Conservation (phyloP, 2,797 vertebrate genomes). For the Hirundo rustica region DNA sequence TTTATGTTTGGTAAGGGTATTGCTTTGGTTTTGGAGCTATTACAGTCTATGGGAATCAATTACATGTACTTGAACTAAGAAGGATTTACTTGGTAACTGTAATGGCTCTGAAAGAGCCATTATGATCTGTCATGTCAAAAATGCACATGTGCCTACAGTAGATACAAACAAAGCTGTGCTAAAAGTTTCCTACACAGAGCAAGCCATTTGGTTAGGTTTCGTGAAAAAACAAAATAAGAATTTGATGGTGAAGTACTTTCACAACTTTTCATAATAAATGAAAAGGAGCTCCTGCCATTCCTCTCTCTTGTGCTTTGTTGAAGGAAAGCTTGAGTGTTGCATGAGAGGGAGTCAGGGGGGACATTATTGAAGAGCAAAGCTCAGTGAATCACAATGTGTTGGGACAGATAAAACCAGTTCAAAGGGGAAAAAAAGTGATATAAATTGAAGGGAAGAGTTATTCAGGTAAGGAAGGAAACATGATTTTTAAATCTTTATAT, state of each 20-base stretch:
- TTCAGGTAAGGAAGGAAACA: not conserved
- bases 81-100: conserved; percentile 78
- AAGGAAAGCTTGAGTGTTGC: not conserved
- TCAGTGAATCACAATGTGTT: not conserved
- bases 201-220: not conserved
- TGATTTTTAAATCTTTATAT: not conserved
- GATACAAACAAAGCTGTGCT: conserved; percentile 29
- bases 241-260: not conserved
- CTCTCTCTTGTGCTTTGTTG: not conserved
- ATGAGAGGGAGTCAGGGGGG: not conserved
- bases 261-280: conserved; percentile 21
- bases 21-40: conserved; percentile 76
- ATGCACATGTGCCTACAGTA: conserved; percentile 23
- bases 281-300: not conserved
- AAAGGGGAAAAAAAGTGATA: not conserved
- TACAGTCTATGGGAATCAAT: conserved; percentile 77
- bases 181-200: conserved; percentile 28
- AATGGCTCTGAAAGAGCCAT: conserved; percentile 76
- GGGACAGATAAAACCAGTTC: not conserved
- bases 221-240: not conserved
- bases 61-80: conserved; percentile 75
- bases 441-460: not conserved
- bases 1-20: conserved; percentile 73
- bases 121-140: conserved; percentile 69
- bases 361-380: not conserved